A percentile compares a stretch with the other conserved stretches of the same genome.
Conservation (phyloP, 2,888 invertebrate species). For the Ypsolopha sequella region DNA sequence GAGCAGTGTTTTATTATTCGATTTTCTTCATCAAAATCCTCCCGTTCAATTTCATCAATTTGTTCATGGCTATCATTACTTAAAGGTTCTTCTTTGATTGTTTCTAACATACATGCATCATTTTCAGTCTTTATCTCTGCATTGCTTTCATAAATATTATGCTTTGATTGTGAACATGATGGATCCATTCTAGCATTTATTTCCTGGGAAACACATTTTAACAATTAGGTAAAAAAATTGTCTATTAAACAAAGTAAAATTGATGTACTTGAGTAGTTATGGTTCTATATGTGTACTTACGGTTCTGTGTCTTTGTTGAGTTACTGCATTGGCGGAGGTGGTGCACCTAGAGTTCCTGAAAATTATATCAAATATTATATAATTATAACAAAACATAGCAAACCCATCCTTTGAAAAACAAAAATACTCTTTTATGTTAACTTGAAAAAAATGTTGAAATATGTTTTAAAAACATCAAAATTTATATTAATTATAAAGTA, state of each 20-base stretch:
- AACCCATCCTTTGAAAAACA: too few species aligned
- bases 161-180: conserved; percentile 47
- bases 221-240: too few species aligned
- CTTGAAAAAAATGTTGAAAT: too few species aligned
- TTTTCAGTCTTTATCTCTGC: conserved; percentile 50
- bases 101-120: conserved; percentile 12
- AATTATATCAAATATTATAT: too few species aligned
- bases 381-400: too few species aligned
- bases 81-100: not conserved
- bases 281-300: not conserved
- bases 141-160: conserved; percentile 39
- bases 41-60: conserved; percentile 55
- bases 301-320: not conserved
- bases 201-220: not conserved
- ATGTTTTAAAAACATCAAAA: too few species aligned
- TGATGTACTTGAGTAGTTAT: not conserved
- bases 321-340: not conserved
- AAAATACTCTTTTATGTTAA: too few species aligned
- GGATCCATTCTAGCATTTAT: conserved; percentile 40
- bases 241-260: not conserved
- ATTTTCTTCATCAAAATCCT: conserved; percentile 62
- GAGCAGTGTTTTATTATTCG: conserved; percentile 53
- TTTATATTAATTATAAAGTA: too few species aligned
- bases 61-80: conserved; percentile 15
- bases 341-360: not conserved